Percentiles rank a stretch among this genome's conserved stretches.
phyloP scores from a whole-genome alignment of 2,888 invertebrate genomes.

The Keiferia lycopersicella region DNA sequence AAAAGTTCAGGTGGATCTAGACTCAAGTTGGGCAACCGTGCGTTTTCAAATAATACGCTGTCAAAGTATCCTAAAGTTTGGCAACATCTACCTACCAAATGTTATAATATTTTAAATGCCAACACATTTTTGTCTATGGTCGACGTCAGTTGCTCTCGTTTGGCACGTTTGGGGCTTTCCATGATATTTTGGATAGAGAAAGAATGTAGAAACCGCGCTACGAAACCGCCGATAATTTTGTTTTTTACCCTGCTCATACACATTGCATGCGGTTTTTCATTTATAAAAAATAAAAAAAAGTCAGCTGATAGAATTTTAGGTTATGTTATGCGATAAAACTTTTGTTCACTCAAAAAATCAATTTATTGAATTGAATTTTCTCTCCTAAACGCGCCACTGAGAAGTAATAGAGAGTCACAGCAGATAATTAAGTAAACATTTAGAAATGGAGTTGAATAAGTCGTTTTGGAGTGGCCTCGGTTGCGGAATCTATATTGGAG shows the following conservation, averaged over 20 bases:
- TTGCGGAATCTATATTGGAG: constrained; percentile 1
- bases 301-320: background rate
- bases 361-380: too few relatives aligned
- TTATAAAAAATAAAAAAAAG: background rate
- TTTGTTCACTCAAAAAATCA: too few relatives aligned
- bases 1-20: too few relatives aligned
- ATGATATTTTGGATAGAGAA: too few relatives aligned
- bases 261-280: too few relatives aligned
- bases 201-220: too few relatives aligned
- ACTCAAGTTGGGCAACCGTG: too few relatives aligned
- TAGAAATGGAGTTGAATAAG: constrained; percentile 18
- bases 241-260: too few relatives aligned
- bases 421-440: background rate
- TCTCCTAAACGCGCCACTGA: too few relatives aligned
- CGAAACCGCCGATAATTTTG: too few relatives aligned
- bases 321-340: background rate
- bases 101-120: background rate
- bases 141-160: too few relatives aligned
- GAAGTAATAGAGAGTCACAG: background rate
- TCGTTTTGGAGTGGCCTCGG: constrained; percentile 11
- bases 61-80: background rate
- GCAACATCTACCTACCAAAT: background rate
- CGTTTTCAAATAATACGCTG: background rate
- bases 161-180: too few relatives aligned
- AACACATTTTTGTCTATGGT: background rate